phyloP scores from a whole-genome alignment of 2,113 vertebrate genomes.

The Sardina pilchardus region DNA sequence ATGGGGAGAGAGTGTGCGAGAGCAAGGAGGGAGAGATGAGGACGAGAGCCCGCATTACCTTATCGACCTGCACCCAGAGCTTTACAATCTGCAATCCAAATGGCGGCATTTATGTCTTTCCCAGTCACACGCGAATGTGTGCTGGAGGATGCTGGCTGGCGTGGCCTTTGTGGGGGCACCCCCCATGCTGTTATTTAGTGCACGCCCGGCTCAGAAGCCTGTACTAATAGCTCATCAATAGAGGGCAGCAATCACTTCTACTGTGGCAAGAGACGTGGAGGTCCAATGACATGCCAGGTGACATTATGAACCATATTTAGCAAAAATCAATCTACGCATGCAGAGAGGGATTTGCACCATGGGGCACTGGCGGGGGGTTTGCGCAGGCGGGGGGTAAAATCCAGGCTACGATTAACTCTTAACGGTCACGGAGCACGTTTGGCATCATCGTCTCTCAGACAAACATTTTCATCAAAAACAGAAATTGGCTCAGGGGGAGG shows the following conservation, averaged over 20 bases:
- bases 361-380: not conserved
- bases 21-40: conserved; percentile 57
- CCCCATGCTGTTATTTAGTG: conserved; percentile 25
- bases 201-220: not conserved
- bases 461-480: not conserved
- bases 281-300: conserved; percentile 22
- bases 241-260: conserved; percentile 1
- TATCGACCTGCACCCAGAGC: conserved; percentile 45
- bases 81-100: conserved; percentile 41
- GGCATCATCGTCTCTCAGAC: not conserved
- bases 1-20: conserved; percentile 60
- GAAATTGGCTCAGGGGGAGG: not conserved
- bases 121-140: not conserved
- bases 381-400: not conserved
- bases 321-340: conserved; percentile 17
- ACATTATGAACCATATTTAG: conserved; percentile 31
- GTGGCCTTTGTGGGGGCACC: not conserved
- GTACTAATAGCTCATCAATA: conserved; percentile 22
- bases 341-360: not conserved
- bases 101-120: not conserved
- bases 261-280: conserved; percentile 6
- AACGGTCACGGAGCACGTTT: not conserved
- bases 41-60: conserved; percentile 27
- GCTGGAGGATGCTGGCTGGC: not conserved
- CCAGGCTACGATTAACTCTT: conserved; percentile 1